These are phyloP conservation scores for Drosophila carrolli DNA, from an alignment of 1,140 invertebrate genomes.

Conservation along the genomic window DNA sequence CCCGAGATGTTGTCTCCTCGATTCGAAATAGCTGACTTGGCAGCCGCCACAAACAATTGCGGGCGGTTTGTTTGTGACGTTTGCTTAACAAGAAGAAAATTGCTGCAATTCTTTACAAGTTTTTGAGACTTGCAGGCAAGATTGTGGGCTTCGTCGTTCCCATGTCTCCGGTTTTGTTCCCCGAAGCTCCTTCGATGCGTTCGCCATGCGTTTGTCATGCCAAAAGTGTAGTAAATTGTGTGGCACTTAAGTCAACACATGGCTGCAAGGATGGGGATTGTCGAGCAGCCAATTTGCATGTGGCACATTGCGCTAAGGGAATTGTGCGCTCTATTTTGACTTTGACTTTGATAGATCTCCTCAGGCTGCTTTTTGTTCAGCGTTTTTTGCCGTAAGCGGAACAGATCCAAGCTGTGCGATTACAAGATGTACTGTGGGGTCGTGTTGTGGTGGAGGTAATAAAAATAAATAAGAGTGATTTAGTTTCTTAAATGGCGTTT, in stretches of 20 bases:
- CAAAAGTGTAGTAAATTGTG: slow-evolving; percentile 83
- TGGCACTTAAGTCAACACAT: slow-evolving; percentile 83
- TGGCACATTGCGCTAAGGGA: slow-evolving; percentile 47
- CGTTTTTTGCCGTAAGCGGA: slow-evolving; percentile 6
- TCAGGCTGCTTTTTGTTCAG: slow-evolving; percentile 17
- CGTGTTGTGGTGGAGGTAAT: background rate
- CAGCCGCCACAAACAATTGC: slow-evolving; percentile 66
- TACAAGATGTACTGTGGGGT: background rate
- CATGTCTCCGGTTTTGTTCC: slow-evolving; percentile 9
- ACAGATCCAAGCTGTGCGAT: slow-evolving; percentile 32
- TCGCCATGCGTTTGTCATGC: slow-evolving; percentile 82
- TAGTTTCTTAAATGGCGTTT: background rate
- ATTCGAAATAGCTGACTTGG: slow-evolving; percentile 9
- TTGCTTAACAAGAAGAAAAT: slow-evolving; percentile 84
- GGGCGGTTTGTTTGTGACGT: slow-evolving; percentile 82
- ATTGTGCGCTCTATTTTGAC: slow-evolving; percentile 73
- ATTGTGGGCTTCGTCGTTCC: slow-evolving; percentile 37
- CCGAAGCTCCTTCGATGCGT: slow-evolving; percentile 58
- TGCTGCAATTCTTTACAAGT: slow-evolving; percentile 83
- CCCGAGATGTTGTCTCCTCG: slow-evolving; percentile 40
- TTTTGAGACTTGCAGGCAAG: slow-evolving; percentile 52
- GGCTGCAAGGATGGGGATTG: slow-evolving; percentile 41
- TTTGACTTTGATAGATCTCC: slow-evolving; percentile 79
- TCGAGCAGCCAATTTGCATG: slow-evolving; percentile 50
- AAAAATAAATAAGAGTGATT: slow-evolving; percentile 1